Percentiles rank a stretch among this genome's conserved stretches.
Conservation (phyloP, 1,140 invertebrate genomes). For the Lethrus apterus region DNA sequence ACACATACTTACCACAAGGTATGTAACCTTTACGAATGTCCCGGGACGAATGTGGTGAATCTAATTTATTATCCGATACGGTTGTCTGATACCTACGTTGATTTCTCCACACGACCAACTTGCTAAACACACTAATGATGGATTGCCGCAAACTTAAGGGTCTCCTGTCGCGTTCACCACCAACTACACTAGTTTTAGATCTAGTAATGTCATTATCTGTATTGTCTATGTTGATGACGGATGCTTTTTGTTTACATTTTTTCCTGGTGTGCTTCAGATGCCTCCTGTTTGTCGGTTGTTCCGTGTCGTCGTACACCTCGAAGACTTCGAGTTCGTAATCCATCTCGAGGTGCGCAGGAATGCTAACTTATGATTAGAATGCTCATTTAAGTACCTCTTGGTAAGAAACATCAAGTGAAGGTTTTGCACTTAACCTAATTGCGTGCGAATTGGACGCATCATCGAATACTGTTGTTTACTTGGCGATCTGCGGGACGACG, state of each 20-base stretch:
- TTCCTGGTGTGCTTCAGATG: constrained; percentile 36
- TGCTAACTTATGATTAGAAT: constrained; percentile 5
- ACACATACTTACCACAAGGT: constrained; percentile 37
- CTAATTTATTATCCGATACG: constrained; percentile 53
- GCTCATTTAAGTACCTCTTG: too few relatives aligned
- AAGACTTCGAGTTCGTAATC: constrained; percentile 42
- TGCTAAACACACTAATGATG: constrained; percentile 58
- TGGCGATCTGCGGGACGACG: background rate
- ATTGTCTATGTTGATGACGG: constrained; percentile 24
- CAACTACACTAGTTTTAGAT: constrained; percentile 35
- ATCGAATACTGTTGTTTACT: background rate
- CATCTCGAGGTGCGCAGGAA: constrained; percentile 24
- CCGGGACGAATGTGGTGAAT: constrained; percentile 42
- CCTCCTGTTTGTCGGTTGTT: constrained; percentile 31
- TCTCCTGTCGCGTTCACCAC: constrained; percentile 41
- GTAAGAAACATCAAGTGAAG: background rate
- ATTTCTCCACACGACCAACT: constrained; percentile 54
- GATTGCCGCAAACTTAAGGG: constrained; percentile 47
- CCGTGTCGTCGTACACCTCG: constrained; percentile 38
- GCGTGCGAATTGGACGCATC: background rate
- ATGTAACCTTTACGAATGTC: constrained; percentile 53
- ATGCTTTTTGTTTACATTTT: constrained; percentile 36
- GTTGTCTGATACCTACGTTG: constrained; percentile 47
- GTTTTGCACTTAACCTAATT: background rate
- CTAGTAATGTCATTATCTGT: constrained; percentile 31